Evolutionary conservation across 2,888 invertebrate species (phyloP).

Genomic region (Piscicola geometra): DNA sequence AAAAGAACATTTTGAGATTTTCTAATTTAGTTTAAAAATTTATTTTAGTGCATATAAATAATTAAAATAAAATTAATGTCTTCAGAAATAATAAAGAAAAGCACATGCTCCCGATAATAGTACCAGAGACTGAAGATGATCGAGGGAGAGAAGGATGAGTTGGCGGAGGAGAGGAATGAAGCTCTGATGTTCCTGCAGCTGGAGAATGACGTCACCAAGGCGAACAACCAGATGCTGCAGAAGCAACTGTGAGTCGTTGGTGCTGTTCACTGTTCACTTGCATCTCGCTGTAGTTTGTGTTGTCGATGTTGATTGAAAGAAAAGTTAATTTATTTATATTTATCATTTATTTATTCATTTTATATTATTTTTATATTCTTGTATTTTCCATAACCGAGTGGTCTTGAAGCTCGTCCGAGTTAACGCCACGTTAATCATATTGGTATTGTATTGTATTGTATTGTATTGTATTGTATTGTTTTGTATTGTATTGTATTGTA

Average conservation of each 20-base stretch:
- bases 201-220: conserved; percentile 70
- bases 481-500: no score
- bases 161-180: conserved; percentile 57
- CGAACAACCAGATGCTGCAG: conserved; percentile 70
- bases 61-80: neutral
- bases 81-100: no score
- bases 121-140: conserved; percentile 73
- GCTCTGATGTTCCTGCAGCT: conserved; percentile 66
- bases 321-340: neutral
- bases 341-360: neutral
- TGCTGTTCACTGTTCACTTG: no score
- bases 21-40: neutral
- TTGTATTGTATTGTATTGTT: no score
- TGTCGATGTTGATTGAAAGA: no score
- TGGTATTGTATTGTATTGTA: no score
- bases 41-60: neutral
- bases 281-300: no score
- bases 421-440: no score
- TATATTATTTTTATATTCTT: neutral
- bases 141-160: conserved; percentile 57
- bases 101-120: conserved; percentile 51
- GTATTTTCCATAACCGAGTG: no score
- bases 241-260: conserved; percentile 51
- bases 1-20: neutral
- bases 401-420: no score